These are phyloP conservation scores for Neoarius graeffei DNA, from an alignment of 2,113 vertebrate species.

Conservation along the genomic window DNA sequence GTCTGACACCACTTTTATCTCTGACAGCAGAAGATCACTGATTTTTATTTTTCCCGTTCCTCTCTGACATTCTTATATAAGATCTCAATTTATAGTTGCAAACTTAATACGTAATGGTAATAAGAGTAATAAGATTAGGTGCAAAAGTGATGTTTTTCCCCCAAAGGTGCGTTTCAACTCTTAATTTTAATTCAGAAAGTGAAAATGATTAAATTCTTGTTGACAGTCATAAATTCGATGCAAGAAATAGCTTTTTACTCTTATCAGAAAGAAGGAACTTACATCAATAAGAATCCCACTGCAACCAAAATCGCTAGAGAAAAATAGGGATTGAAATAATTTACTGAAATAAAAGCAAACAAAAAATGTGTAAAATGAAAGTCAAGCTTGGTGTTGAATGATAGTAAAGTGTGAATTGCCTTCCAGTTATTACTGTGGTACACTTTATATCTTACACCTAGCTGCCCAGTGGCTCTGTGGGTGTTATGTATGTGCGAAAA, in stretches of 20 bases:
- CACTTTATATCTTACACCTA: background rate
- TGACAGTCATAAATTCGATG: background rate
- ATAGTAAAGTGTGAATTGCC: slow-evolving; percentile 16
- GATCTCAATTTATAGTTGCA: background rate
- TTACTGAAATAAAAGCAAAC: background rate
- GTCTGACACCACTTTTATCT: slow-evolving; percentile 35
- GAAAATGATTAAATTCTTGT: background rate
- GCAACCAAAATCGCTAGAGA: background rate
- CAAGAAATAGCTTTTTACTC: background rate
- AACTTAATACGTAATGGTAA: background rate
- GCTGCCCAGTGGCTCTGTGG: background rate
- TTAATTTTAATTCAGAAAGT: slow-evolving; percentile 12
- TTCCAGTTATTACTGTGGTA: background rate
- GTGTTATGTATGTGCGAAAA: slow-evolving; percentile 20
- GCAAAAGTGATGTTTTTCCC: background rate
- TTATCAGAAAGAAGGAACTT: background rate
- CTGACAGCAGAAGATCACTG: slow-evolving; percentile 20
- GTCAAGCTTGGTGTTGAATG: background rate
- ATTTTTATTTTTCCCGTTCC: background rate
- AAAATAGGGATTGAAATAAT: background rate
- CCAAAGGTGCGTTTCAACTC: background rate
- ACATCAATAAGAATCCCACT: background rate
- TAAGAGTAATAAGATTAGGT: background rate
- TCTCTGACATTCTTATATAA: background rate
- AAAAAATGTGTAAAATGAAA: background rate